Base-by-base conservation (phyloP, 2,797 vertebrate species). In the Diplodus puntazzo region DNA sequence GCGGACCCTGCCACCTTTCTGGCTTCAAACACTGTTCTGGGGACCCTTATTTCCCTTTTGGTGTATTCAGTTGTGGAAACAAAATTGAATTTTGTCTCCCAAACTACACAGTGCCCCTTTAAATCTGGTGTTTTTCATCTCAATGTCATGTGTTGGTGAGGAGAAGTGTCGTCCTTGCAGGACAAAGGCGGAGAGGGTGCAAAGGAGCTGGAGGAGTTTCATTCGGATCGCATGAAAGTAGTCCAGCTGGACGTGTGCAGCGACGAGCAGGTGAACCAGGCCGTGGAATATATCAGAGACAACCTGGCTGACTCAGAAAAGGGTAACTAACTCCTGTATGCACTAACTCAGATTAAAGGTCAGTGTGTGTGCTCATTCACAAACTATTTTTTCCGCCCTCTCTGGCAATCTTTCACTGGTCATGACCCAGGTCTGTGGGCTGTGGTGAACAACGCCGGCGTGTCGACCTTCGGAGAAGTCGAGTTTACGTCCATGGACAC, bases 211-310 rank as follows among this genome's bases (percentile, higher is more conserved):
- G 93, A 94, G 89, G 93, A 87, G 18, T 88, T 97, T 71, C 88
- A 93, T 23, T 97, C 95, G 0, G 95, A 96, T 48, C 93, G 93
- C 69, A 95, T 98, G 95, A 94, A 95, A 58, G 96, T 98, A 2
- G 72, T 98, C 1, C 97, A 97, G 94, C 89, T 98, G 93, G 96
- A 98, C 23, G 96, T 98, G n/a, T 95, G 96, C 95, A 96, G 93
- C 12, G 96, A 97, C 0, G 93, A 95, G 70, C 95, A 97, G 88
- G 96, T 97, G 82, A 85, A 88, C 79, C 77, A 80, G 50, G 96
- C 96, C 0, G 86, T 93, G 27, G 90, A 94, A 20, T 94, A 92
- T 34, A 93, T 98, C 79, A 95, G 73, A 74, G 89, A 83, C 5
- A 94, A 89, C 57, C 86, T 98, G 72, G 85, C 91, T 20, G 92